These are phyloP conservation scores for Agrochola lota DNA, from an alignment of 2,888 invertebrate species.

Conservation along the genomic window DNA sequence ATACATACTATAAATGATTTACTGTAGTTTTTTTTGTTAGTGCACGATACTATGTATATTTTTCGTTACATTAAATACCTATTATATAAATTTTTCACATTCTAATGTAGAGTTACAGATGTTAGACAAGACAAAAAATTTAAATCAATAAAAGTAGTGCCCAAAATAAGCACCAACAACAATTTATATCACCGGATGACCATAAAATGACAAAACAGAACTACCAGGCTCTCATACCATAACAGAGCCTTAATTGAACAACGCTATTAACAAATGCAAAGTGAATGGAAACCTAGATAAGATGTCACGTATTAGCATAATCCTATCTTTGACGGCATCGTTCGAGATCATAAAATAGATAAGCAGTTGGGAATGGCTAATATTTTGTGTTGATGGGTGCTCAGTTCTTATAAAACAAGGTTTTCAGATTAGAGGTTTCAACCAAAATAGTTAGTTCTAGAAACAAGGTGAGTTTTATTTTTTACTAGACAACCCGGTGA, in stretches of 20 bases:
- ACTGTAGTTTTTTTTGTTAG: neutral
- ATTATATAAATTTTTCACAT: neutral
- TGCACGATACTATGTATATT: neutral
- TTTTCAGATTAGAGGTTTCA: conserved; percentile 10
- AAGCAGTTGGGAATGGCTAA: conserved; percentile 29
- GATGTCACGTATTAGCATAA: conserved; percentile 59
- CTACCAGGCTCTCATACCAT: conserved; percentile 30
- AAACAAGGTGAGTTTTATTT: neutral
- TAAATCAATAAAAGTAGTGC: neutral
- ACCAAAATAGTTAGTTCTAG: too few species aligned
- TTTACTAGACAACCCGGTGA: neutral
- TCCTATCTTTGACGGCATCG: conserved; percentile 50
- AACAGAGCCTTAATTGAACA: conserved; percentile 37
- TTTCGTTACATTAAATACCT: neutral
- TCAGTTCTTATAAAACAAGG: conserved; percentile 34
- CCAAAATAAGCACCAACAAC: neutral
- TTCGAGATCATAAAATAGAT: conserved; percentile 51
- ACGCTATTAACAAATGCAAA: conserved; percentile 53
- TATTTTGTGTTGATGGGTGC: conserved; percentile 42
- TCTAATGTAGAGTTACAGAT: neutral
- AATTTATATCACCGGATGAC: neutral
- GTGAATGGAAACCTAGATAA: conserved; percentile 58
- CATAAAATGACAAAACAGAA: conserved; percentile 10
- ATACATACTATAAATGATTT: neutral
- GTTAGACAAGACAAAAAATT: neutral